Evolutionary conservation across 1,140 invertebrate species (phyloP).

Genomic region (Drosophila watanabei): DNA sequence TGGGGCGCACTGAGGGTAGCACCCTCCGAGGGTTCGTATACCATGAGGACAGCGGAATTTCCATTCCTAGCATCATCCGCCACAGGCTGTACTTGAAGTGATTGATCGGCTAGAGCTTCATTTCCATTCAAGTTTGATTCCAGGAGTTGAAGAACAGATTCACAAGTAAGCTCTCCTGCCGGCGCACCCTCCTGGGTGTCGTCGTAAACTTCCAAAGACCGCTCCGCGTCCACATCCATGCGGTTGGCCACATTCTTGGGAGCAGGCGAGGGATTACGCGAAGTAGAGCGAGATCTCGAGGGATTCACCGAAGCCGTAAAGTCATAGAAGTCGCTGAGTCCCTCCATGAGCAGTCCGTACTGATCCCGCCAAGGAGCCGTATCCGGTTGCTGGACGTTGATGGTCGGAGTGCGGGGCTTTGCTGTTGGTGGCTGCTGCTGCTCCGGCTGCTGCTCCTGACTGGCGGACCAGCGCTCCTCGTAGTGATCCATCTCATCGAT

Average conservation of each 20-base stretch:
- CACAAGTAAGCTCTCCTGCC: slow-evolving; percentile 62
- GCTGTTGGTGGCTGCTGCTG: slow-evolving; percentile 2
- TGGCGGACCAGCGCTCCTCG: slow-evolving; percentile 72
- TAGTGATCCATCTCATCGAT: slow-evolving; percentile 82
- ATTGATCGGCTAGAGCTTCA: slow-evolving; percentile 19
- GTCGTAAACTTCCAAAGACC: slow-evolving; percentile 67
- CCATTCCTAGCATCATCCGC: slow-evolving; percentile 58
- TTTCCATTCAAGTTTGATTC: slow-evolving; percentile 45
- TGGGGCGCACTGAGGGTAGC: neutral
- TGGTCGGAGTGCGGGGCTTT: slow-evolving; percentile 30
- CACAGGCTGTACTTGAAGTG: slow-evolving; percentile 47
- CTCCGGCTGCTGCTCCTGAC: slow-evolving; percentile 30
- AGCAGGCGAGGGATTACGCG: slow-evolving; percentile 65
- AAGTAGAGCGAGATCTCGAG: slow-evolving; percentile 68
- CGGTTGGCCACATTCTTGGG: slow-evolving; percentile 70
- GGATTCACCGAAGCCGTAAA: slow-evolving; percentile 79
- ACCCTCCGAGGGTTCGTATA: slow-evolving; percentile 41
- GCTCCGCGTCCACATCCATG: slow-evolving; percentile 52
- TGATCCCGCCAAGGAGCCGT: slow-evolving; percentile 76
- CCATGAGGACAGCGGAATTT: slow-evolving; percentile 42
- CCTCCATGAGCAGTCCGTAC: slow-evolving; percentile 77
- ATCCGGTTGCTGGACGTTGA: slow-evolving; percentile 63
- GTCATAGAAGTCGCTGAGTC: slow-evolving; percentile 82
- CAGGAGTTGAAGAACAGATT: slow-evolving; percentile 61
- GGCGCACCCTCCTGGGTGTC: slow-evolving; percentile 50